Base-by-base conservation (phyloP, 1,140 invertebrate species). In the Spodoptera frugiperda region DNA sequence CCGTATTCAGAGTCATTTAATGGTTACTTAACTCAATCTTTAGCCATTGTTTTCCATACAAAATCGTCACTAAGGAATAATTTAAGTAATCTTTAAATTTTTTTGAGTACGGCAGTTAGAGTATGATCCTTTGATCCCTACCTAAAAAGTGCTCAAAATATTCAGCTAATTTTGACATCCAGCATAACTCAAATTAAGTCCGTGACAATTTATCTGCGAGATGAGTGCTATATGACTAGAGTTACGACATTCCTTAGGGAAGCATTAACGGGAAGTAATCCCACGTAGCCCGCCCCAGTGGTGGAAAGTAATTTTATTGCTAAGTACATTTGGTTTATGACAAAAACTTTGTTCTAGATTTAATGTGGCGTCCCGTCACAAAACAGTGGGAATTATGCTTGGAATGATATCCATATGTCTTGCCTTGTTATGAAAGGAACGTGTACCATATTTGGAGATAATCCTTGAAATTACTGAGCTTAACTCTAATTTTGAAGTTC, bases 381-480 rank as follows among this genome's bases (percentile, higher is more conserved):
- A 15, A 54, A 53, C 3, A 33, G 8, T 14, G 14, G 17, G 9
- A 63, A 44, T 63, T 17, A 44, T 63, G 33, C 33, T 44, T 17
- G 6, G 12, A 44, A 15, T 63, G 15, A 15, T 33, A 63, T 30
- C 33, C 59, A 63, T 63, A 53, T 44, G 55, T 73, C 70, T 51
- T 48, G 17, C 48, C 39, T 11, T 79, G 51, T 12, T 63, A 76
- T 68, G 63, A 71, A 77, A 81, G 65, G 30, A 78, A 82, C 30
- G 82, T 80, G 71, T 39, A 59, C 77, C 81, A 65, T 76, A 70
- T 70, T 25, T 51, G 44, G 21, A 44, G n/a, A 17, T n/a, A 17
- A 70, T 33, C 12, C 51, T 39, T 19, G 14, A 67, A 67, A 49
- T 30, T 14, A 17, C 5, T 11, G 33, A 17, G 17, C 15, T 19